Evolutionary conservation across 2,113 vertebrate species (phyloP).

Genomic region (Telmatochromis brachygnathus): DNA sequence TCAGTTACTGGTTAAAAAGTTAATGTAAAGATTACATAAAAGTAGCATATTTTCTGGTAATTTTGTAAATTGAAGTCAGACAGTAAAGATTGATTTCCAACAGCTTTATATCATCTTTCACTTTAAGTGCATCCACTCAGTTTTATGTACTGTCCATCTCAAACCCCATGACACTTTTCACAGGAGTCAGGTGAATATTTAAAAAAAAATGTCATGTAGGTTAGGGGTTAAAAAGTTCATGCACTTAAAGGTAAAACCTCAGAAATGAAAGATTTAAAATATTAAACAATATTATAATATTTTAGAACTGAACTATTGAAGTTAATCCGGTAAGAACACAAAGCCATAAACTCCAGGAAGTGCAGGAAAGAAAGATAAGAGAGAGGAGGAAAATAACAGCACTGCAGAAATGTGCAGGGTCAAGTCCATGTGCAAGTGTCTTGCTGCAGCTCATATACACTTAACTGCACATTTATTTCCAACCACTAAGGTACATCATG

Average conservation of each 20-base stretch:
- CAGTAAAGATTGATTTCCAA: neutral
- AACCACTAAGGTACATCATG: neutral
- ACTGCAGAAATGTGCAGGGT: neutral
- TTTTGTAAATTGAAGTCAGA: neutral
- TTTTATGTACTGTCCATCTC: neutral
- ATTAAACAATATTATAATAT: neutral
- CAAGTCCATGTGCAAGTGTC: neutral
- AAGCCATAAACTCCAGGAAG: neutral
- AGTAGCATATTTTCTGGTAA: neutral
- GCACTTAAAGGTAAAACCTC: neutral
- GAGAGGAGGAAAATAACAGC: neutral
- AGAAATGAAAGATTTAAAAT: neutral
- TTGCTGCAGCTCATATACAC: neutral
- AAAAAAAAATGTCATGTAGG: neutral
- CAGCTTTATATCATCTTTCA: neutral
- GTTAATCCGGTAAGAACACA: neutral
- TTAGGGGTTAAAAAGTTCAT: neutral
- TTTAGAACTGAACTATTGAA: neutral
- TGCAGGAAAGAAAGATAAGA: neutral
- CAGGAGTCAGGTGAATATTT: neutral
- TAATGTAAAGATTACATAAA: neutral
- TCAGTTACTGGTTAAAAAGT: neutral
- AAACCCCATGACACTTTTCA: neutral
- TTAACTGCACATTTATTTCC: neutral
- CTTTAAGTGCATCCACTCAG: neutral